phyloP scores from a whole-genome alignment of 2,113 vertebrate genomes.

The Trogon melanurus region DNA sequence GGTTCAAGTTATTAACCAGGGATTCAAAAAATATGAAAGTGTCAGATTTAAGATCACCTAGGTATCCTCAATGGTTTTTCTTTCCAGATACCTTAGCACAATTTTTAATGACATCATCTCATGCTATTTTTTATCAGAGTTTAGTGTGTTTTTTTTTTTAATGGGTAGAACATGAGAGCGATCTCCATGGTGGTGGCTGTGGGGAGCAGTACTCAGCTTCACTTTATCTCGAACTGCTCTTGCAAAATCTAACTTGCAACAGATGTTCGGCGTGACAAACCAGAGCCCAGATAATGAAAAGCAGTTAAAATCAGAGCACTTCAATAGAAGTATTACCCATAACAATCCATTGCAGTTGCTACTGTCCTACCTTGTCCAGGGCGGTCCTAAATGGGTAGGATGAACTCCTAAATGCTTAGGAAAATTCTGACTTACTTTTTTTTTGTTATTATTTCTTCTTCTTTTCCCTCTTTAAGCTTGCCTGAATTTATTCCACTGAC shows the following conservation, averaged over 20 bases:
- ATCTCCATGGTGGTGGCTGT: not conserved
- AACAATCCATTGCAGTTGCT: not conserved
- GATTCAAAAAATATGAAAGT: not conserved
- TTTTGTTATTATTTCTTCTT: no score
- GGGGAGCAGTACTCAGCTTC: not conserved
- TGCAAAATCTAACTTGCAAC: not conserved
- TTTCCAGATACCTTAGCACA: conserved; percentile 54
- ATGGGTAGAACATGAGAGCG: not conserved
- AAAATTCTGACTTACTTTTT: not conserved
- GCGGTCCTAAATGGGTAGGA: not conserved
- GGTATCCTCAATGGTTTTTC: conserved; percentile 16
- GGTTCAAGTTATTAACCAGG: conserved; percentile 35
- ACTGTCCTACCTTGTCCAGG: not conserved
- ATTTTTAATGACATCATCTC: conserved; percentile 52
- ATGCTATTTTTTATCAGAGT: conserved; percentile 24
- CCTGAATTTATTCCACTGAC: not conserved
- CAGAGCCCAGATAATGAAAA: not conserved
- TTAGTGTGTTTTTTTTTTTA: not conserved
- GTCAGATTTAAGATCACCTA: conserved; percentile 10
- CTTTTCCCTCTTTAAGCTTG: not conserved
- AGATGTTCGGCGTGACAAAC: not conserved
- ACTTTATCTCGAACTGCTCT: not conserved
- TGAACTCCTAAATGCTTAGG: not conserved
- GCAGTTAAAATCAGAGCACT: not conserved
- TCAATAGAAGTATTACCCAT: not conserved